A percentile compares a stretch with the other conserved stretches of the same genome.
Conservation (phyloP, 2,113 vertebrate species). For the Brachyistius frenatus region DNA sequence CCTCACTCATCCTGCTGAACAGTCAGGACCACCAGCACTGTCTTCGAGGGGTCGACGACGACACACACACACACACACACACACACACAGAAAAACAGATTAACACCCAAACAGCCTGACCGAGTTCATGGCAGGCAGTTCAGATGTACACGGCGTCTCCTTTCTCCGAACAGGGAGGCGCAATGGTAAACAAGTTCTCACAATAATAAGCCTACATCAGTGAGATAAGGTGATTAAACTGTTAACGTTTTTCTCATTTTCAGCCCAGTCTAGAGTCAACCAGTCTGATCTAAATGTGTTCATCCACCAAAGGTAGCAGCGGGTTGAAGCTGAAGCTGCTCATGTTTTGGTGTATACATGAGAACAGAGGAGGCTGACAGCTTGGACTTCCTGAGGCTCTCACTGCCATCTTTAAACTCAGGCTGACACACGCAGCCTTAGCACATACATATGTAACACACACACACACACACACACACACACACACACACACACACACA, state of each 20-base stretch:
- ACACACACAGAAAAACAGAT: slow-evolving; percentile 54
- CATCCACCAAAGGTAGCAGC: slow-evolving; percentile 26
- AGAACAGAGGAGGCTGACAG: slow-evolving; percentile 44
- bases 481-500: slow-evolving; percentile 26
- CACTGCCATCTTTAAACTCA: slow-evolving; percentile 34
- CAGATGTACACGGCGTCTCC: neutral
- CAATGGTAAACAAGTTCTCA: neutral
- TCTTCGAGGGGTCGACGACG: slow-evolving; percentile 48
- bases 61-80: slow-evolving; percentile 1
- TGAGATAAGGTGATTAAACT: neutral
- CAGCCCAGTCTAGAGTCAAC: slow-evolving; percentile 26
- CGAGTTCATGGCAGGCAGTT: neutral
- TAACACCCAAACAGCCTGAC: slow-evolving; percentile 55
- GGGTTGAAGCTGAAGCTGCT: slow-evolving; percentile 33
- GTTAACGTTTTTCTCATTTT: slow-evolving; percentile 26
- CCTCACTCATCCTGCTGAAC: slow-evolving; percentile 93
- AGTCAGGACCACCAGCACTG: slow-evolving; percentile 73
- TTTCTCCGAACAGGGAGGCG: neutral
- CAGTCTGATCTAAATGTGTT: slow-evolving; percentile 28
- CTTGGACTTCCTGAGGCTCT: slow-evolving; percentile 49
- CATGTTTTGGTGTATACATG: slow-evolving; percentile 34
- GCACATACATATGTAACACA: slow-evolving; percentile 36
- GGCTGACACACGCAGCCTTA: slow-evolving; percentile 34
- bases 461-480: slow-evolving; percentile 24
- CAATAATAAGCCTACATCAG: neutral